Evolutionary conservation across 2,797 vertebrate genomes (phyloP).

Genomic region (Pogoniulus pusillus): DNA sequence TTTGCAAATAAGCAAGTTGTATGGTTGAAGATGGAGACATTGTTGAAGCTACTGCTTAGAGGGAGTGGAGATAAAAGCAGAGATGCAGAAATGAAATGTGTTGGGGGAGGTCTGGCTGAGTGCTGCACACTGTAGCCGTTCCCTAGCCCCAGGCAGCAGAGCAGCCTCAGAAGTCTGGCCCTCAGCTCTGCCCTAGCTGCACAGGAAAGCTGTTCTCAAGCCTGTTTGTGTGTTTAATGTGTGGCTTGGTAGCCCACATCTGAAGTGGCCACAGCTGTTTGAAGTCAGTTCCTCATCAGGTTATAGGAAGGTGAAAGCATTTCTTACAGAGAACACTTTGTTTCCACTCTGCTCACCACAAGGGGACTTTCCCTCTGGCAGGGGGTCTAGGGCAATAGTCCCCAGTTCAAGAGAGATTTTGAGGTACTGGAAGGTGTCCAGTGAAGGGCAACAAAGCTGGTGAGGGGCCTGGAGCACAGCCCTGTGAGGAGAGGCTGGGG

Average conservation of each 20-base stretch:
- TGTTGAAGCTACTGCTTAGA: not conserved
- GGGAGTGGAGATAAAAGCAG: not conserved
- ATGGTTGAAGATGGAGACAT: not conserved
- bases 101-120: not conserved
- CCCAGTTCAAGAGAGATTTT: too few relatives aligned
- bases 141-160: not conserved
- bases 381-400: too few relatives aligned
- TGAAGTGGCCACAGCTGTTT: not conserved
- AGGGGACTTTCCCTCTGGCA: not conserved
- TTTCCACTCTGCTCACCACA: not conserved
- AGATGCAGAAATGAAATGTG: constrained; percentile 5
- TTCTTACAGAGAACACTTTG: not conserved
- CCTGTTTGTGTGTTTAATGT: not conserved
- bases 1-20: not conserved
- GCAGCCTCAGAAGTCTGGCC: not conserved
- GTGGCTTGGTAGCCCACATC: not conserved
- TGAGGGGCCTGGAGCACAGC: too few relatives aligned
- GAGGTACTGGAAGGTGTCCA: too few relatives aligned
- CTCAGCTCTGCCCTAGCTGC: not conserved
- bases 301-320: not conserved
- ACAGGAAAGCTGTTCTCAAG: not conserved
- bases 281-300: not conserved
- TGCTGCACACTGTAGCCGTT: not conserved
- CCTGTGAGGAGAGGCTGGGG: too few relatives aligned
- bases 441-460: too few relatives aligned